phyloP scores from a whole-genome alignment of 2,888 invertebrate genomes.

The Julus scandinavius region DNA sequence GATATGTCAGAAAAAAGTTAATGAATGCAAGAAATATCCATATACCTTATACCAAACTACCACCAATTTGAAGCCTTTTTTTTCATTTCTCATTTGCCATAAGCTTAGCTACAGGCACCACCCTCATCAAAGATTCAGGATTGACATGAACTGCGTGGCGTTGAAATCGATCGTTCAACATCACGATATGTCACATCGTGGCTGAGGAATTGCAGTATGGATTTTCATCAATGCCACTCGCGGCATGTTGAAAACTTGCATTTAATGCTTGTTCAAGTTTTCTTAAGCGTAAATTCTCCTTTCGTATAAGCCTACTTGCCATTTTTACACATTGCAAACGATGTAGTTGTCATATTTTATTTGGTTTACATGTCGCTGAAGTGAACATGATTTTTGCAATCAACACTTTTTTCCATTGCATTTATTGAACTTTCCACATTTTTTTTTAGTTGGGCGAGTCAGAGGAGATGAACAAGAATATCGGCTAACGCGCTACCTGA shows the following conservation, averaged over 20 bases:
- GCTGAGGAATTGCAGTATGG: not conserved
- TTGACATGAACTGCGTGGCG: not conserved
- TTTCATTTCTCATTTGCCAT: constrained; percentile 1
- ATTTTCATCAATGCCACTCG: not conserved
- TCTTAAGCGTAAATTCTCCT: not conserved
- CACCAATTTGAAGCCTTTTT: not conserved
- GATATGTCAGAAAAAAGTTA: not conserved
- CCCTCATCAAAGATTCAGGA: constrained; percentile 33
- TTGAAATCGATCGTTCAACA: constrained; percentile 33
- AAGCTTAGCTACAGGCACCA: not conserved
- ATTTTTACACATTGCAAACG: not conserved
- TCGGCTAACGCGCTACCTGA: constrained; percentile 76
- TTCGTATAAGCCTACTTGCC: not conserved
- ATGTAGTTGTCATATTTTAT: not conserved
- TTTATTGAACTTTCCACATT: not conserved
- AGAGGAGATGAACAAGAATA: constrained; percentile 77
- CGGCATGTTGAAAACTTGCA: not conserved
- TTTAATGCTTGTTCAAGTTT: not conserved
- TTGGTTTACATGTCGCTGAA: not conserved
- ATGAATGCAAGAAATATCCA: not conserved
- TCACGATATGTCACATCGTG: constrained; percentile 15
- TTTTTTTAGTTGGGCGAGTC: constrained; percentile 53
- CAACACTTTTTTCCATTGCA: not conserved
- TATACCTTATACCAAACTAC: not conserved
- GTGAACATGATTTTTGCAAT: not conserved